These are phyloP conservation scores for Pangasius krempfi DNA, from an alignment of 2,797 vertebrate species.

Conservation along the genomic window DNA sequence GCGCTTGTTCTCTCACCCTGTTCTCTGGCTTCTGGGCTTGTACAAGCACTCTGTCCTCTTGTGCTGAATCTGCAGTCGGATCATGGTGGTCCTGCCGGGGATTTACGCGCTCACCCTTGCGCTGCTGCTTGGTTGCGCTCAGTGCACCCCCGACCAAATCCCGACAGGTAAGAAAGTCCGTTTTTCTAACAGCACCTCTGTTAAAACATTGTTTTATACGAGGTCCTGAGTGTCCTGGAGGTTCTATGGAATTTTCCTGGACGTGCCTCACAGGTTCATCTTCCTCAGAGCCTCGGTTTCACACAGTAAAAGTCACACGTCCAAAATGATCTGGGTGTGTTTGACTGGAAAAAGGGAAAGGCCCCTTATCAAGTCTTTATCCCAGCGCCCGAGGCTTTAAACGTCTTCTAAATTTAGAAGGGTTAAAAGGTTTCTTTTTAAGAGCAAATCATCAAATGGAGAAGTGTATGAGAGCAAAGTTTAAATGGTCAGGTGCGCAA, in stretches of 20 bases:
- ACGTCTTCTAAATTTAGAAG: not conserved
- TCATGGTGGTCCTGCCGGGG: not conserved
- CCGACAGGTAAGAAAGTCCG: slow-evolving; percentile 12
- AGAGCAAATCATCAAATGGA: not conserved
- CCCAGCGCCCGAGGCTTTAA: not conserved
- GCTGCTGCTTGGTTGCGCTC: not conserved
- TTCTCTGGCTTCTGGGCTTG: not conserved
- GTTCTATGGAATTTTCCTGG: not conserved
- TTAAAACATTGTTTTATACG: not conserved
- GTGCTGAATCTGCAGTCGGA: not conserved
- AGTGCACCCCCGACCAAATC: not conserved
- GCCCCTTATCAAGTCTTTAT: not conserved
- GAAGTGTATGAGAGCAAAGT: not conserved
- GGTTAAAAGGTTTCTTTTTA: not conserved
- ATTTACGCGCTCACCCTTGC: slow-evolving; percentile 4
- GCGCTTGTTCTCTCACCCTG: slow-evolving; percentile 11
- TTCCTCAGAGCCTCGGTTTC: no score
- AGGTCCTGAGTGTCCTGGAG: no score
- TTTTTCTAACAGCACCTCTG: no score
- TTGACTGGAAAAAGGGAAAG: not conserved
- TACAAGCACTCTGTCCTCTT: not conserved
- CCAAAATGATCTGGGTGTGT: not conserved
- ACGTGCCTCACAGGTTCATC: not conserved
- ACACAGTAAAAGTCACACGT: not conserved
- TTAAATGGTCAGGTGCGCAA: not conserved